phyloP scores from a whole-genome alignment of 1,140 invertebrate genomes.

The Leptoteleia sp. region DNA sequence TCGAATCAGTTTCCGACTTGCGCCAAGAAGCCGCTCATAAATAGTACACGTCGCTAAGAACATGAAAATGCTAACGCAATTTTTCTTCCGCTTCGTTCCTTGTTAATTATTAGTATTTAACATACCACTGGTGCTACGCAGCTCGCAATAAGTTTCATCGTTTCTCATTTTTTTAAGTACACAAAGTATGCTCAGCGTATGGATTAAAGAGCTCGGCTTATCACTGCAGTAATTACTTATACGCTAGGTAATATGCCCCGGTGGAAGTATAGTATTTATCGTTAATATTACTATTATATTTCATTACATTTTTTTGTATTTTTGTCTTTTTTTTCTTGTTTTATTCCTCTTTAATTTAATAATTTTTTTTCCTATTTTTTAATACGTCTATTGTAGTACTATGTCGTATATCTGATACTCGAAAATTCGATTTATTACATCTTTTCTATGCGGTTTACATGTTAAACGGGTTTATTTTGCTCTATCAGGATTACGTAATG shows the following conservation, averaged over 20 bases:
- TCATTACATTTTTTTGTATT: constrained; percentile 1
- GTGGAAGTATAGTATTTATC: constrained; percentile 72
- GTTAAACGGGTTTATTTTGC: background rate
- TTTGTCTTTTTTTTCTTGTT: constrained; percentile 15
- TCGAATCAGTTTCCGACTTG: constrained; percentile 30
- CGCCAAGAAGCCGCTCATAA: constrained; percentile 43
- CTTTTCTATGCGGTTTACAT: constrained; percentile 24
- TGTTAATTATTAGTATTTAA: constrained; percentile 64
- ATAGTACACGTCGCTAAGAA: constrained; percentile 64
- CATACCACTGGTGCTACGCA: constrained; percentile 67
- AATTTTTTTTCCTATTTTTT: constrained; percentile 11
- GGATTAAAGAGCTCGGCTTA: constrained; percentile 68
- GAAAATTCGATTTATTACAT: constrained; percentile 59
- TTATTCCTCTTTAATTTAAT: constrained; percentile 23
- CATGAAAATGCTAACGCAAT: constrained; percentile 66
- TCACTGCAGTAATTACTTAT: constrained; percentile 71
- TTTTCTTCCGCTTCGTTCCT: constrained; percentile 23
- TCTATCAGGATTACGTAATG: constrained; percentile 19
- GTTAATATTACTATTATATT: constrained; percentile 58
- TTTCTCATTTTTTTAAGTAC: constrained; percentile 66
- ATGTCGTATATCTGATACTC: constrained; percentile 51
- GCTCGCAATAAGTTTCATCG: constrained; percentile 59
- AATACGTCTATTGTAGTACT: constrained; percentile 65
- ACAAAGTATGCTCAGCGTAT: constrained; percentile 69
- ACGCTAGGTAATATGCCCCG: constrained; percentile 73